These are phyloP conservation scores for Oasisia sp. DNA, from an alignment of 2,888 invertebrate species.

Conservation along the genomic window DNA sequence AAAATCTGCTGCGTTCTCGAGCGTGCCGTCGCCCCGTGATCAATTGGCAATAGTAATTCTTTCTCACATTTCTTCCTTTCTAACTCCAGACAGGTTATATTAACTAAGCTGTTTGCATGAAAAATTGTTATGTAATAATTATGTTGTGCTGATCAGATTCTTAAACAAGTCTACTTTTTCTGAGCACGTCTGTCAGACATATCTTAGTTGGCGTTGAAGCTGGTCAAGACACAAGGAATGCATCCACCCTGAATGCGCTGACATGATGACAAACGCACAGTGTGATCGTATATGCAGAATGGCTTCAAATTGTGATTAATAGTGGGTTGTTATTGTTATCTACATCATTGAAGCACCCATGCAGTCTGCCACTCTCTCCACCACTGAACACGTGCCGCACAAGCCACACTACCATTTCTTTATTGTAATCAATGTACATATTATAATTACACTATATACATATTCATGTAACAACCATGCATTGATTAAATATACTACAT, in stretches of 20 bases:
- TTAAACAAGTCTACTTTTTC: no score
- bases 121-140: no score
- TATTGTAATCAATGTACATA: conserved; percentile 4
- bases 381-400: not conserved
- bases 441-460: not conserved
- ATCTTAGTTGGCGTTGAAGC: no score
- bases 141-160: no score
- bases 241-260: not conserved
- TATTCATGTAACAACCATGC: not conserved
- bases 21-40: no score
- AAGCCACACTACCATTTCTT: not conserved
- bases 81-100: no score
- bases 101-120: no score
- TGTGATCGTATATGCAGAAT: not conserved
- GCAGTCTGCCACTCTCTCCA: not conserved
- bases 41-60: no score
- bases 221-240: not conserved
- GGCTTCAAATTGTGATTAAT: not conserved
- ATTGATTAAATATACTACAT: no score
- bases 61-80: no score
- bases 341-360: not conserved
- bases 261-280: not conserved
- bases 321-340: not conserved
- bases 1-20: no score
- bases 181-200: no score